Base-by-base conservation (phyloP, 1,140 invertebrate genomes). In the Popillia japonica region DNA sequence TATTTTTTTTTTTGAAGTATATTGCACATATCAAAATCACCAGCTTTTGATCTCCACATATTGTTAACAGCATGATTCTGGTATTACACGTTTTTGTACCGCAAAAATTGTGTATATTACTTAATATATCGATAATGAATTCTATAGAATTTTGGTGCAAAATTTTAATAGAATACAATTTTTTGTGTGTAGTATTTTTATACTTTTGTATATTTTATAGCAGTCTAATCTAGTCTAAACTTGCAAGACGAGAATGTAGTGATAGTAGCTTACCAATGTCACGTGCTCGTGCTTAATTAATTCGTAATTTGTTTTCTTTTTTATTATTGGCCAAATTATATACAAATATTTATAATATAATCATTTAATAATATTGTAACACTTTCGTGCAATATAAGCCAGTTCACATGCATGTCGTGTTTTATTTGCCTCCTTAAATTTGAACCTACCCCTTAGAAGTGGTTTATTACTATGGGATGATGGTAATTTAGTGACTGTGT, bases 311-410 rank as follows among this genome's bases (percentile, higher is more conserved):
- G 27, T 23, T 61, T 20, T 14, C 4, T 64, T n/a, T 77, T 14
- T 20, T 3, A 40, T 72, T 77, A 73, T 61, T 61, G 17, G 17
- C 20, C 8, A 64, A 44, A 77, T n/a, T n/a, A 34, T 75, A 48
- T 78, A 78, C 9, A 22, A n/a, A 72, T 17, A 23, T 11, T 48
- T 48, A 48, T 48, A 48, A 3, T 48, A n/a, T 48, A 17, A 48
- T 75, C 40, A 40, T 42, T 42, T n/a, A 17, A 40, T 75, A 75
- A 61, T 76, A 14, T 76, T 34, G 75, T 76, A 55, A 22, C 3
- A 68, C 61, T 22, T 68, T 72, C 68, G 77, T 78, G 77, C 48
- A 78, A 78, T 78, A 78, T 78, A 76, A 68, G 22, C 77, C 59
- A 72, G 8, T 78, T 78, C 64, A 40, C 40, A 55, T 78, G 68